Base-by-base conservation (phyloP, 1,140 invertebrate species). In the Apis cerana region DNA sequence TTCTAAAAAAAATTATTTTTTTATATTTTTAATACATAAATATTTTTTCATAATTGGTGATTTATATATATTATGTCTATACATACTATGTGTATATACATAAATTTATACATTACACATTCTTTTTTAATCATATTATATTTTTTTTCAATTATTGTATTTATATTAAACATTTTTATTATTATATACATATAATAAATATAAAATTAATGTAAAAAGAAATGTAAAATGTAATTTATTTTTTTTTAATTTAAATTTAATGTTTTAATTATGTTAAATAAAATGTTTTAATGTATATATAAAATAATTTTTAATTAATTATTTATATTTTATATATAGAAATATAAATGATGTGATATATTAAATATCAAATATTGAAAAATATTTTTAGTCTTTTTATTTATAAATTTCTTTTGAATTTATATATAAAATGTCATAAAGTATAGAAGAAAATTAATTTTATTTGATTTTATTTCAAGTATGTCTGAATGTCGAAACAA, bases 401-500 rank as follows among this genome's bases (percentile, higher is more conserved):
- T 54, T 54, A 54, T 54, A 15, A 13, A 54, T 64, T 33, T 19
- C 62, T 33, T 33, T 2, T n/a, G 3, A 3, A 68, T 13, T 21
- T 48, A n/a, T 9, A 15, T 21, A 21, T 13, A 67, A n/a, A 19
- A n/a, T n/a, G n/a, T 13, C 12, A 48, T 43, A 21, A 43, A 21
- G 0, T 67, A 67, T 43, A 43, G 1, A n/a, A 9, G 21, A 59
- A 59, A 59, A 59, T 59, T 9, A 59, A 21, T 11, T 59, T 59
- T 59, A 10, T 72, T 72, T 72, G 21, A 27, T 43, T 43, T 43
- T 43, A 43, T 33, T 33, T 33, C 33, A 43, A 43, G 3, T 43
- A 0, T 7, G 33, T n/a, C 27, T n/a, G n/a, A 59, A 82, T 50
- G 72, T 65, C 21, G n/a, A 48, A 54, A 33, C 21, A 75, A 78